Conservation (phyloP, 2,888 invertebrate species). For the Protodeltote pygarga region DNA sequence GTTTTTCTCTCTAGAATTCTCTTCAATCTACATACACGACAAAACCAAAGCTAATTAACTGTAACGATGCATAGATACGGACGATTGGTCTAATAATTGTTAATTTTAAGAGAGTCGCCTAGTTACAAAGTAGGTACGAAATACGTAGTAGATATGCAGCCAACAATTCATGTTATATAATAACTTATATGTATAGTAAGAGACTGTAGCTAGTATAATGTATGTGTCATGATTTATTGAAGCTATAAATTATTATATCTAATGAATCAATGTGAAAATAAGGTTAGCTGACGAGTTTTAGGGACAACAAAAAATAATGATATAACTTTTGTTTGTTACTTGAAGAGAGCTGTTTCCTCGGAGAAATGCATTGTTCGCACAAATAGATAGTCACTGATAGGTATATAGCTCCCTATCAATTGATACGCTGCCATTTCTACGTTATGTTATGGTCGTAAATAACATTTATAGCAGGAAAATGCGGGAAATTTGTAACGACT, state of each 20-base stretch:
- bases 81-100: conserved; percentile 1
- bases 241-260: not conserved
- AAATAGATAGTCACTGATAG: conserved; percentile 19
- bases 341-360: conserved; percentile 28
- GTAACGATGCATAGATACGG: conserved; percentile 6
- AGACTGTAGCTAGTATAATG: no score
- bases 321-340: conserved; percentile 61
- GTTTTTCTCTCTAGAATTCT: no score
- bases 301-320: conserved; percentile 38
- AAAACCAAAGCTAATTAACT: not conserved
- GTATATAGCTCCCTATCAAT: conserved; percentile 19
- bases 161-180: conserved; percentile 7
- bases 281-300: no score
- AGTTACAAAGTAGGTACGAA: conserved; percentile 13
- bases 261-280: no score
- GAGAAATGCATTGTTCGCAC: conserved; percentile 14
- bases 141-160: conserved; percentile 5
- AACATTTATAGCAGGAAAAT: conserved; percentile 36
- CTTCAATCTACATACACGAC: no score
- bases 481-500: conserved; percentile 13
- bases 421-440: conserved; percentile 27
- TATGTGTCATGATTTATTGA: conserved; percentile 7
- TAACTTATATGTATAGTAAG: conserved; percentile 10
- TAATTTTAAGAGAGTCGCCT: conserved; percentile 10
- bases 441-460: conserved; percentile 28